A percentile compares a stretch with the other conserved stretches of the same genome.
Evolutionary conservation across 2,888 invertebrate species (phyloP).

Genomic region (Agriotes lineatus): DNA sequence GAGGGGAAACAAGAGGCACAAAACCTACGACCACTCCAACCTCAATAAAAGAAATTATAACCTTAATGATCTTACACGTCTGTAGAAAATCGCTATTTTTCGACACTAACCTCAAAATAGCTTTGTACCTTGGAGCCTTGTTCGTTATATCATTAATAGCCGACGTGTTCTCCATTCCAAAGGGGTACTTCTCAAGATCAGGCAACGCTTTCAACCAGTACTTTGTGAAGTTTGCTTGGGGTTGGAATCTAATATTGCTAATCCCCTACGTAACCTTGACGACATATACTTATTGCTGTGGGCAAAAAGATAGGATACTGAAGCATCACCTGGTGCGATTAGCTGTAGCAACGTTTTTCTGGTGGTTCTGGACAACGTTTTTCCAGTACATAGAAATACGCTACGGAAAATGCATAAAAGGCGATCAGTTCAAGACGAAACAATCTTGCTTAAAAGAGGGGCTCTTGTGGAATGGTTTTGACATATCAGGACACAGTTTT

Average conservation of each 20-base stretch:
- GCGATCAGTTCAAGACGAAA: constrained; percentile 71
- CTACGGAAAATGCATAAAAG: constrained; percentile 80
- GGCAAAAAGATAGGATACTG: constrained; percentile 77
- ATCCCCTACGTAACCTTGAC: constrained; percentile 86
- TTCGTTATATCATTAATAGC: constrained; percentile 87
- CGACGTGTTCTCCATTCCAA: constrained; percentile 86
- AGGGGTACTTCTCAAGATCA: constrained; percentile 90
- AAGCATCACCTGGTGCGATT: constrained; percentile 81
- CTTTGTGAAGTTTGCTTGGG: constrained; percentile 98
- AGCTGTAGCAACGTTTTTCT: constrained; percentile 84
- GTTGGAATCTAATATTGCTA: constrained; percentile 89
- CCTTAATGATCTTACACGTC: constrained; percentile 85
- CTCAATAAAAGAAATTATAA: constrained; percentile 83
- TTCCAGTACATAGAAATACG: constrained; percentile 87
- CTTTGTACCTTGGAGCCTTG: constrained; percentile 84
- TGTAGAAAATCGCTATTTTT: constrained; percentile 91
- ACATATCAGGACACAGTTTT: constrained; percentile 97
- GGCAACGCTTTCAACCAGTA: constrained; percentile 92
- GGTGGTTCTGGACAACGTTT: constrained; percentile 87
- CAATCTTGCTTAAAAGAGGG: constrained; percentile 82
- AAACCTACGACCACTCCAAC: constrained; percentile 88
- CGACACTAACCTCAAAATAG: constrained; percentile 87
- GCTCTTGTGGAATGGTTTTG: constrained; percentile 92
- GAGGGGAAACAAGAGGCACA: constrained; percentile 73
- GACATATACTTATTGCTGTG: constrained; percentile 86